Conservation (phyloP, 2,888 invertebrate species). For the Acleris literana region DNA sequence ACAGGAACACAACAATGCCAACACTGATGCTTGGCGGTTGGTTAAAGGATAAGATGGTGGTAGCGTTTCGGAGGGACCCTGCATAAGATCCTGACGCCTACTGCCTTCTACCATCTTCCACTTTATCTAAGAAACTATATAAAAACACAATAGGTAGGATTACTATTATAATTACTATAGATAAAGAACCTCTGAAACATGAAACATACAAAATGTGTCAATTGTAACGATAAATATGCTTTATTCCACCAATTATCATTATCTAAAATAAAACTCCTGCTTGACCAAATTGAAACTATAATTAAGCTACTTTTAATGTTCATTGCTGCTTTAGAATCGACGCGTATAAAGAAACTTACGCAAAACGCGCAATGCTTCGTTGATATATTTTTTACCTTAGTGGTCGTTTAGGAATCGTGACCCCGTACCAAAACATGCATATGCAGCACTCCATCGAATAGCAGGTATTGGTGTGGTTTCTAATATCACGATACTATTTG, state of each 20-base stretch:
- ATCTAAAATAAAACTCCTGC: not conserved
- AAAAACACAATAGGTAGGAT: no score
- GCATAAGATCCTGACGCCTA: no score
- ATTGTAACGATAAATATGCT: not conserved
- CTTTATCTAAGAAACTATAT: no score
- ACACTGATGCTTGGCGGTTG: no score
- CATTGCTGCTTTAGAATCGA: not conserved
- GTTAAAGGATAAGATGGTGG: no score
- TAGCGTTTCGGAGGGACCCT: no score
- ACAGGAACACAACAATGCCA: no score
- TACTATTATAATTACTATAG: no score
- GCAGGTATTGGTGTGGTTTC: constrained; percentile 29
- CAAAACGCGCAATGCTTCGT: constrained; percentile 3
- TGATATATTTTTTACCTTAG: not conserved
- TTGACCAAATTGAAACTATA: not conserved
- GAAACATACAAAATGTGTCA: no score
- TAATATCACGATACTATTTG: constrained; percentile 28
- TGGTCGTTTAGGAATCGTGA: constrained; percentile 6
- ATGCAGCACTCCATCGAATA: constrained; percentile 17
- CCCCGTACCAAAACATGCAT: constrained; percentile 27
- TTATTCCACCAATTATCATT: not conserved
- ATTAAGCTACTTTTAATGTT: not conserved
- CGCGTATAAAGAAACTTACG: not conserved
- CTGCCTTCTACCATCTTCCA: no score
- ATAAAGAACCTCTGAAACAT: no score